Evolutionary conservation across 1,140 invertebrate genomes (phyloP), one percentile per base, ranked within the genome.

Genomic region (Heliconius himera): DNA sequence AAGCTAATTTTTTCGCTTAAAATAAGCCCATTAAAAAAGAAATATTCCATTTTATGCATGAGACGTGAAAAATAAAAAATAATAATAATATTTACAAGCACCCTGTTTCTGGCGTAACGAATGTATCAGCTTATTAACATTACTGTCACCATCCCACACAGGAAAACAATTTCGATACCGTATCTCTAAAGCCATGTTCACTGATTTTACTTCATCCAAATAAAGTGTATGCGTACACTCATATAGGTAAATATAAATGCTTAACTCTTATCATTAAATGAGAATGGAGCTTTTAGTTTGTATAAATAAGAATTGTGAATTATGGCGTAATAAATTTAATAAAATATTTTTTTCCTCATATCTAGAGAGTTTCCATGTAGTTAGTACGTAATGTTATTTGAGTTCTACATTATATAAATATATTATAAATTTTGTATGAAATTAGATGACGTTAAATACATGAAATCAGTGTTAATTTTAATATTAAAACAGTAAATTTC

Each of bases 91-190:
- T 46, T 16, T 16, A 46, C 13, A 13, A 79, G 74, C 84, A 82
- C 6, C 80, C 83, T 88, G 78, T 88, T 22, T 70, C 77, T 70
- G 46, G 20, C 13, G 38, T 73, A 66, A 81, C 77, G 80, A 77
- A 56, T 82, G 60, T 85, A 86, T 87, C 87, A 84, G 85, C 85
- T 86, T 85, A 83, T 87, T 90, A 87, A 84, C 84, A 85, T 82
- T 77, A 81, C 77, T 88, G 83, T 87, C 87, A 89, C 84, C 82
- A 83, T 82, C 81, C 85, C 77, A 83, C 80, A 84, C 82, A 84
- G 81, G 74, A 81, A 85, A 84, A 87, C 78, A 83, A 77, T 85
- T 80, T 83, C 75, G 86, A 90, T 90, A 89, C 74, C 82, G 74
- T 91, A 91, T 89, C 88, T 75, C 70, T 82, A 81, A 76, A 83